A percentile compares a stretch with the other conserved stretches of the same genome.
Evolutionary conservation across 2,113 vertebrate genomes (phyloP).

Genomic region (Regulus satrapa): DNA sequence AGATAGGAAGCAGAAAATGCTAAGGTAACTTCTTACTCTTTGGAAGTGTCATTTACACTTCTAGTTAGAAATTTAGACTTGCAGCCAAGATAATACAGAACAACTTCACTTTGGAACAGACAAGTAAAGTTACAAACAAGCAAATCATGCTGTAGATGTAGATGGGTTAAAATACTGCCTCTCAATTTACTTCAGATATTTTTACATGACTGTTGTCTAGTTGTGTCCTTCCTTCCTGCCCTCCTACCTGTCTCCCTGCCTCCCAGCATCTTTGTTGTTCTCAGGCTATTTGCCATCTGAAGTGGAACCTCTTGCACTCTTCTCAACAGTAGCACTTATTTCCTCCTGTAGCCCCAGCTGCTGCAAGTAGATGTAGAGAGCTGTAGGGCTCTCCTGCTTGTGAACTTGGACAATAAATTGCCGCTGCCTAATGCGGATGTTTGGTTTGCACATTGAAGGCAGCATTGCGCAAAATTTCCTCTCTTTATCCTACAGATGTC

Average conservation of each 20-base stretch:
- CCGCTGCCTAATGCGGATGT: not conserved
- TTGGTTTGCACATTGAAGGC: conserved; percentile 1
- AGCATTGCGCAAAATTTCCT: not conserved
- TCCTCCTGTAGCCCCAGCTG: not conserved
- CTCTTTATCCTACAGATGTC: not conserved
- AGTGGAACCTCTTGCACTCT: not conserved
- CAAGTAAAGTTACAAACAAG: not conserved
- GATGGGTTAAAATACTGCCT: not conserved
- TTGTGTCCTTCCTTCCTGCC: not conserved
- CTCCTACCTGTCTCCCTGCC: not conserved
- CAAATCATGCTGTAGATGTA: not conserved
- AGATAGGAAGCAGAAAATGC: not conserved
- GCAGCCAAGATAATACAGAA: not conserved
- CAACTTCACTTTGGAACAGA: not conserved
- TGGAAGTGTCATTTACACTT: not conserved
- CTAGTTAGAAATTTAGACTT: not conserved
- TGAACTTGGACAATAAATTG: not conserved
- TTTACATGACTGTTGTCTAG: not conserved
- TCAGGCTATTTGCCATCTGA: not conserved
- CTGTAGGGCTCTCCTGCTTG: not conserved
- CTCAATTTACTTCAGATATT: not conserved
- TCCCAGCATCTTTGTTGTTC: not conserved
- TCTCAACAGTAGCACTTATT: not conserved
- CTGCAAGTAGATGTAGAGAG: conserved; percentile 3
- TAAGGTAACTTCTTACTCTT: not conserved